Conservation (phyloP, 1,140 invertebrate species). For the Wasmannia auropunctata region DNA sequence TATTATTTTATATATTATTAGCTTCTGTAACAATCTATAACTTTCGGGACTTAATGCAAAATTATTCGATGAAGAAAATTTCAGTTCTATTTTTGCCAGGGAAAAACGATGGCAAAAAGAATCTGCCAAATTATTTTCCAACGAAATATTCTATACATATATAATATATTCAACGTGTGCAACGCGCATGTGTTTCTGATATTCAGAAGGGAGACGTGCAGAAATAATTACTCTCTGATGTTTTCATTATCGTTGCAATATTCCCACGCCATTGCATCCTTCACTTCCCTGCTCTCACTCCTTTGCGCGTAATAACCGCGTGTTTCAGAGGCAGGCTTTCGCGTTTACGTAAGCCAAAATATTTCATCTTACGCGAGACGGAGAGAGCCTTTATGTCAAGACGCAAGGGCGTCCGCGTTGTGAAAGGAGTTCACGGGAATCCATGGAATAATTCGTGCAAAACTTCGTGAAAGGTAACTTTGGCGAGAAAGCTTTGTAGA, state of each 20-base stretch:
- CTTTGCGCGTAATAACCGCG: conserved; percentile 38
- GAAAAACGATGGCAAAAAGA: background rate
- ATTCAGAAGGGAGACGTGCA: conserved; percentile 5
- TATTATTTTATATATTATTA: background rate
- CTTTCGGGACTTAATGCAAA: background rate
- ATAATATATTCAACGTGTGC: background rate
- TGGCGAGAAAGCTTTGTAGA: conserved; percentile 4
- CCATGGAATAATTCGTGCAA: conserved; percentile 47
- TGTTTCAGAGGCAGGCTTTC: conserved; percentile 42
- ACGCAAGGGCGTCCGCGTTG: conserved; percentile 33
- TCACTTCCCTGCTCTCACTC: background rate
- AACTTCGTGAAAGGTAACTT: conserved; percentile 36
- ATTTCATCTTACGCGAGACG: conserved; percentile 53
- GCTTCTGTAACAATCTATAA: background rate
- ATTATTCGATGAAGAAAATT: background rate
- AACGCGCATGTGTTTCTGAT: conserved; percentile 3
- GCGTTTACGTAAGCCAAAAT: conserved; percentile 58
- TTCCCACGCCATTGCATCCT: conserved; percentile 54
- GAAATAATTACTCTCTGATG: conserved; percentile 70
- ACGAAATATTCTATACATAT: background rate
- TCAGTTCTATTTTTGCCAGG: background rate
- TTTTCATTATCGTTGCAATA: conserved; percentile 68
- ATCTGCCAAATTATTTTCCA: background rate
- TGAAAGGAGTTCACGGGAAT: conserved; percentile 45
- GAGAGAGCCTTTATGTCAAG: conserved; percentile 51